Evolutionary conservation across 1,140 invertebrate species (phyloP), one percentile per base, ranked within the genome.

Genomic region (Pristionchus pacificus): DNA sequence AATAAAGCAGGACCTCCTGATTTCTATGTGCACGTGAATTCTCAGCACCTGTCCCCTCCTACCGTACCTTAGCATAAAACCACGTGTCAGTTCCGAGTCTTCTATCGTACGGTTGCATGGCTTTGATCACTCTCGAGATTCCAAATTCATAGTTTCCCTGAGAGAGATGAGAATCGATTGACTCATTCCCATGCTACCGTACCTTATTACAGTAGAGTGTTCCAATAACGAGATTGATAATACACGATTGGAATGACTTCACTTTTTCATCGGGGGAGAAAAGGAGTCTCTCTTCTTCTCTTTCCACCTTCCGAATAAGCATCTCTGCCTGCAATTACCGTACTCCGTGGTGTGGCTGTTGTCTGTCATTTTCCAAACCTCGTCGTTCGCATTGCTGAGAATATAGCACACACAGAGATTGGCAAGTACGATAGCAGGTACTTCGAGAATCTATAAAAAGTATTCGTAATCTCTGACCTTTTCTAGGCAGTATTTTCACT

Each of bases 361-460:
- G n/a, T n/a, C n/a, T n/a, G n/a, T n/a, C n/a, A n/a, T n/a, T n/a
- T 19, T n/a, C 15, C 32, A 60, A 69, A 87, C 85, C 87, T 97
- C 95, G 85, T 97, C 93, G 85, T 98, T 99, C 86, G 97, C 93
- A 64, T 92, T 92, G 0, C 93, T 97, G 93, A 98, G 96, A 75
- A 99, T 97, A 83, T 98, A 98, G 60, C 93, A 95, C 0, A 98
- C 95, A 85, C 97, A 99, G 13, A 98, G 86, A 86, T 99, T 98
- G 2, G 96, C 96, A 76, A 99, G 87, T 60, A 98, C 93, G 70
- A 98, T 94, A 1, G 96, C 93, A 82, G 93, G 95, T 0, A 98
- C 91, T 79, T 92, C 90, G 81, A 98, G 87, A 78, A 98, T 93
- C 91, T 88, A 75, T 10, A 19, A 49, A 19, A 49, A 6, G n/a